phyloP scores from a whole-genome alignment of 1,140 invertebrate species.

The Macrocentrus cingulum region DNA sequence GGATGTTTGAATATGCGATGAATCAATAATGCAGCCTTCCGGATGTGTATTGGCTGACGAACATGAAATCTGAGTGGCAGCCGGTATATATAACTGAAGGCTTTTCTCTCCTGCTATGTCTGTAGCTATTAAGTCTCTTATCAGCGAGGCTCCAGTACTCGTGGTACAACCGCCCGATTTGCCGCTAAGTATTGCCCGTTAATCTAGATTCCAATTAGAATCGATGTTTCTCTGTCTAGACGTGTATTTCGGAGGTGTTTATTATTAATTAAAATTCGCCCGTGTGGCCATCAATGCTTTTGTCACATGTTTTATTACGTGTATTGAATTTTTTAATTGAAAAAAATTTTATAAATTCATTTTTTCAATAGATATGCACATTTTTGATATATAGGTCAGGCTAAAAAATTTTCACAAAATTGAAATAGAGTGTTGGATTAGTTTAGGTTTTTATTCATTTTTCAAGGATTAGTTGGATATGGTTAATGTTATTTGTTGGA shows the following conservation, averaged over 20 bases:
- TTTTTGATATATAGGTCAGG: no score
- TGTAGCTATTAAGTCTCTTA: constrained; percentile 44
- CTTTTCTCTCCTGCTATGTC: background rate
- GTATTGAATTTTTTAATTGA: no score
- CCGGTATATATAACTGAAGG: constrained; percentile 27
- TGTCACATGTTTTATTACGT: no score
- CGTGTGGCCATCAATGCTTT: no score
- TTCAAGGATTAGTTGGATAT: constrained; percentile 1
- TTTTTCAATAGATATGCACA: no score
- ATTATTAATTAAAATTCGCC: no score
- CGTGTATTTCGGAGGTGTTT: no score
- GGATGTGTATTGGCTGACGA: constrained; percentile 12
- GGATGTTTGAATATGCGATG: constrained; percentile 32
- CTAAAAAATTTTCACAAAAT: no score
- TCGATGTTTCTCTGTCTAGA: constrained; percentile 23
- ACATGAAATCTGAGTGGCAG: constrained; percentile 30
- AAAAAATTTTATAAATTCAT: no score
- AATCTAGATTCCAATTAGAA: constrained; percentile 46
- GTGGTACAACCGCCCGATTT: constrained; percentile 9
- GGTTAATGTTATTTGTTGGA: background rate
- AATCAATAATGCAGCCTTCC: constrained; percentile 44
- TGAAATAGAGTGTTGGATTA: no score
- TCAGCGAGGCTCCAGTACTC: constrained; percentile 36
- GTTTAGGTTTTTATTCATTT: no score
- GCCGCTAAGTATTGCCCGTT: constrained; percentile 31